Conservation (phyloP, 2,797 vertebrate genomes). For the Macrochelys suwanniensis region DNA sequence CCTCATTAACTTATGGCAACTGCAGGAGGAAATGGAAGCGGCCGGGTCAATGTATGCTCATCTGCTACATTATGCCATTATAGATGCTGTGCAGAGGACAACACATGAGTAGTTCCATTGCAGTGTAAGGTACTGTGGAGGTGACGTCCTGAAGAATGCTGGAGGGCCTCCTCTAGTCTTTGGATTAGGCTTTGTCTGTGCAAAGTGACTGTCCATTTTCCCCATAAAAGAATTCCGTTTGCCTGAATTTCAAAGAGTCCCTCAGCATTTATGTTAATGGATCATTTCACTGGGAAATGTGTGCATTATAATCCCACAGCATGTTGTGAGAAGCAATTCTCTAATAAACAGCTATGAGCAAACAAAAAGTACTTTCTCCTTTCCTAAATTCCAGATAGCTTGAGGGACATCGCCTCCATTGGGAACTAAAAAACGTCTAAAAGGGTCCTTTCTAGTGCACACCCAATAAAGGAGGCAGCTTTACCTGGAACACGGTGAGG, state of each 20-base stretch:
- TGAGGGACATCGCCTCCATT: rapidly evolving
- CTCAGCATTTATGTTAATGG: neutral
- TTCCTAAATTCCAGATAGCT: neutral
- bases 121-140: rapidly evolving
- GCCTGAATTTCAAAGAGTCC: neutral
- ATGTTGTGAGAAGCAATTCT: neutral
- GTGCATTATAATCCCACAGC: rapidly evolving
- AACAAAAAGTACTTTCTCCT: neutral
- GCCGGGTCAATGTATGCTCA: neutral
- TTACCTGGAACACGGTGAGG: conserved; percentile 97
- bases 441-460: neutral
- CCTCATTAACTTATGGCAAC: conserved; percentile 8
- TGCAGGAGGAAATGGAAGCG: neutral
- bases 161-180: rapidly evolving
- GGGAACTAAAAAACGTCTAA: neutral
- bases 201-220: neutral
- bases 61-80: neutral
- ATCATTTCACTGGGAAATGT: neutral
- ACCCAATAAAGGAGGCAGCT: neutral
- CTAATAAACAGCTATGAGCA: neutral
- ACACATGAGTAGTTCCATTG: rapidly evolving
- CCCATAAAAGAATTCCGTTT: neutral
- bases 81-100: rapidly evolving
- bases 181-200: neutral
- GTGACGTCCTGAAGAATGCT: neutral